phyloP scores from a whole-genome alignment of 2,888 invertebrate genomes.

The Fragum fragum region DNA sequence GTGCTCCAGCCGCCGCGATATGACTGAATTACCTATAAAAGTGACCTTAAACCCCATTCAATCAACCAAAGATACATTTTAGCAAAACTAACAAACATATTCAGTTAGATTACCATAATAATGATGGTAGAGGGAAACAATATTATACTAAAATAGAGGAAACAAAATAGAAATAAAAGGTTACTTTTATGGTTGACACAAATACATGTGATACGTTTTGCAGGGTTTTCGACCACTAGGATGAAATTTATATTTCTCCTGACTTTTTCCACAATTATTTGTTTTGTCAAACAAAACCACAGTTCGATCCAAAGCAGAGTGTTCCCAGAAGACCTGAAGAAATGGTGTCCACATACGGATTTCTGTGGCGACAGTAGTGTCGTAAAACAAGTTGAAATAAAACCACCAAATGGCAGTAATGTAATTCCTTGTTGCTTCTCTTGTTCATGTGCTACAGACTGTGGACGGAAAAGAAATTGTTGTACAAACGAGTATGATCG shows the following conservation, averaged over 20 bases:
- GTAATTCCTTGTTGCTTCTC: background rate
- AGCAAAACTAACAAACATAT: too few species aligned
- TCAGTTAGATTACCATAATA: too few species aligned
- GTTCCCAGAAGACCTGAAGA: background rate
- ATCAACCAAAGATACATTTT: too few species aligned
- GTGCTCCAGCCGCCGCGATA: too few species aligned
- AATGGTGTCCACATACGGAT: background rate
- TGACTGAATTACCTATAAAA: too few species aligned
- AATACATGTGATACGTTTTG: too few species aligned
- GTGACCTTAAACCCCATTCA: too few species aligned
- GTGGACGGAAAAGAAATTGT: background rate
- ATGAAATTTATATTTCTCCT: background rate
- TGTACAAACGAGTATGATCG: background rate
- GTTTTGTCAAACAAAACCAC: background rate
- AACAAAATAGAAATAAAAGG: too few species aligned
- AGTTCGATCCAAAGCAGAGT: background rate
- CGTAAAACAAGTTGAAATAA: background rate
- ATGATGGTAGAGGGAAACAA: too few species aligned
- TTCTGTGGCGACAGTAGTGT: background rate
- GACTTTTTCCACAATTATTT: background rate
- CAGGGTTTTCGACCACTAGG: too few species aligned
- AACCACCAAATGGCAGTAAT: background rate
- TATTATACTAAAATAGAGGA: too few species aligned
- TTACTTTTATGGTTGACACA: too few species aligned
- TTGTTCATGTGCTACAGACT: background rate